phyloP scores from a whole-genome alignment of 2,888 invertebrate genomes.

The Altica lythri region DNA sequence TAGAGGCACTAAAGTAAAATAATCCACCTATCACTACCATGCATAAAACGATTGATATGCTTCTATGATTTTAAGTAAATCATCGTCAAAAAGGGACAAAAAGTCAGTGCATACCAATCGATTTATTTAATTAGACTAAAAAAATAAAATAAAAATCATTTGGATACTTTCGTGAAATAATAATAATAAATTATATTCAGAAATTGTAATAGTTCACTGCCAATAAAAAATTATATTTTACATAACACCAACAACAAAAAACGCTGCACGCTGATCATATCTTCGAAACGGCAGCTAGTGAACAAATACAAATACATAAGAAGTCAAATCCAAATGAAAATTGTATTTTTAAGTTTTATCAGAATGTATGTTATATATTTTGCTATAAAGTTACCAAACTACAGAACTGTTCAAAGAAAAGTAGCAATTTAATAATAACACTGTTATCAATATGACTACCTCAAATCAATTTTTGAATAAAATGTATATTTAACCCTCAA shows the following conservation, averaged over 20 bases:
- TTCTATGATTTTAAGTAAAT: neutral
- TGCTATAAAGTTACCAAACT: neutral
- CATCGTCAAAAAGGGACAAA: constrained; percentile 1
- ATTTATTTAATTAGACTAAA: constrained; percentile 2
- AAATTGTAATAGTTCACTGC: constrained; percentile 9
- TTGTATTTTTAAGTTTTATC: too few relatives aligned
- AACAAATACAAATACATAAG: constrained; percentile 4
- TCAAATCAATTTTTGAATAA: too few relatives aligned
- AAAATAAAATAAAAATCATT: neutral
- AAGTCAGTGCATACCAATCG: constrained; percentile 1
- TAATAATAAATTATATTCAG: constrained; percentile 13
- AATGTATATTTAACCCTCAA: too few relatives aligned
- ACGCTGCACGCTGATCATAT: too few relatives aligned
- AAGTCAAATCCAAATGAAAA: neutral
- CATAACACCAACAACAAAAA: neutral
- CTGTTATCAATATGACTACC: too few relatives aligned
- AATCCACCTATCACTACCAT: constrained; percentile 14
- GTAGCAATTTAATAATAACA: too few relatives aligned
- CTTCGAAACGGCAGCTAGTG: constrained; percentile 11
- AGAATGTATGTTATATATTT: too few relatives aligned
- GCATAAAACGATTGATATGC: constrained; percentile 5
- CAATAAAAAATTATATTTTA: neutral
- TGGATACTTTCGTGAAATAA: neutral
- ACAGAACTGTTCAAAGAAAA: too few relatives aligned
- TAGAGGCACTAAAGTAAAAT: constrained; percentile 49